Evolutionary conservation across 2,888 invertebrate species (phyloP), one percentile per base, ranked within the genome.

Genomic region (Lapara coniferarum): DNA sequence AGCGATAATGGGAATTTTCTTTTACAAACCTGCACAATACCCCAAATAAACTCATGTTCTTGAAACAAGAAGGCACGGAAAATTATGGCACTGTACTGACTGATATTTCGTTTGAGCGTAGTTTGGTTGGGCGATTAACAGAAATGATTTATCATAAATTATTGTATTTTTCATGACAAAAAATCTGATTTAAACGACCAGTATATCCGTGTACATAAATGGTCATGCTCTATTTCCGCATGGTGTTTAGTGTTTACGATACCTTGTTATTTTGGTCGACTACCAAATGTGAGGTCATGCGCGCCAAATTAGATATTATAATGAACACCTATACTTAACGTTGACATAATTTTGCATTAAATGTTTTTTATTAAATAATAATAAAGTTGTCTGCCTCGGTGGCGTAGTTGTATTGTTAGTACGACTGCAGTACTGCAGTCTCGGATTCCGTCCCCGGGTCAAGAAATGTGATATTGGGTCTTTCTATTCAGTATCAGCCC

Each of bases 191-290:
- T 44, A 53, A 30, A 59, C 19, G 53, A 75, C 78, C 56, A 76
- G 70, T 68, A 75, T 63, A 70, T 72, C 71, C 73, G 72, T 71
- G 72, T 78, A 80, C 79, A 75, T 78, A 82, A 84, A 82, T 80
- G 79, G 80, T 77, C 77, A 78, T 80, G 81, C 75, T 79, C 80
- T 76, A 82, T 83, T 88, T 87, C 86, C 86, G 82, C 78, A 74
- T 77, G 78, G 79, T 80, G 85, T 86, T 85, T 85, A 81, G 81
- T 79, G 76, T 80, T 79, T 80, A 78, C 73, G 72, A 77, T 72
- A 78, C 73, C 73, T 77, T 78, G 79, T 79, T 81, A 81, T 82
- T 81, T 80, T 75, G 76, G 80, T 77, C 76, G 72, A 70, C 75
- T 75, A 73, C 74, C 71, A 79, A 79, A 80, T 80, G 79, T 85